Percentiles rank a stretch among this genome's conserved stretches.
Conservation (phyloP, 2,113 vertebrate species). For the Cnemophilus loriae region DNA sequence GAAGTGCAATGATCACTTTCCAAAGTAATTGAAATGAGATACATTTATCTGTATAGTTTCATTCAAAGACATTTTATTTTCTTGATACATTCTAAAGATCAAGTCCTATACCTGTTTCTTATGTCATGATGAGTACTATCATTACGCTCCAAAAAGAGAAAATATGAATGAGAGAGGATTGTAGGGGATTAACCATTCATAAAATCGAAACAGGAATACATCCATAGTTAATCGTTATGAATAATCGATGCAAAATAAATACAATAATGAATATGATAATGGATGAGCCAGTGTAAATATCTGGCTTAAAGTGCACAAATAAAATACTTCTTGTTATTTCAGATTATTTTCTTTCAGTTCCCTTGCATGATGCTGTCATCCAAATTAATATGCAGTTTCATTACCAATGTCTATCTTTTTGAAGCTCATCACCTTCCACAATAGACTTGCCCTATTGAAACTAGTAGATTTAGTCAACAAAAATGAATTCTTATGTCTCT, state of each 20-base stretch:
- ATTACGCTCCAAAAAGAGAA: neutral
- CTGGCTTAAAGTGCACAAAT: neutral
- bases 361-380: neutral
- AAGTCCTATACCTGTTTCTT: neutral
- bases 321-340: neutral
- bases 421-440: neutral
- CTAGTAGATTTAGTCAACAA: neutral
- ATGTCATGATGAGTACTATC: neutral
- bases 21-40: neutral
- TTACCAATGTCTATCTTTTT: neutral
- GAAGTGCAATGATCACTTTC: neutral
- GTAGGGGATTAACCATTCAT: neutral
- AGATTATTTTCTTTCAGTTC: neutral
- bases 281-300: neutral
- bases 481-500: neutral
- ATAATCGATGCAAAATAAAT: constrained; percentile 17
- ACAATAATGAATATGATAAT: neutral
- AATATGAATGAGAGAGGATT: neutral
- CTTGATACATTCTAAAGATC: neutral
- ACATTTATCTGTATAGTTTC: neutral
- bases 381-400: neutral
- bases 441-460: neutral
- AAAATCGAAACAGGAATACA: constrained; percentile 7
- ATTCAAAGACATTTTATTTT: neutral
- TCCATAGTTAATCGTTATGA: neutral